Conservation (phyloP, 2,113 vertebrate species). For the Charina bottae region DNA sequence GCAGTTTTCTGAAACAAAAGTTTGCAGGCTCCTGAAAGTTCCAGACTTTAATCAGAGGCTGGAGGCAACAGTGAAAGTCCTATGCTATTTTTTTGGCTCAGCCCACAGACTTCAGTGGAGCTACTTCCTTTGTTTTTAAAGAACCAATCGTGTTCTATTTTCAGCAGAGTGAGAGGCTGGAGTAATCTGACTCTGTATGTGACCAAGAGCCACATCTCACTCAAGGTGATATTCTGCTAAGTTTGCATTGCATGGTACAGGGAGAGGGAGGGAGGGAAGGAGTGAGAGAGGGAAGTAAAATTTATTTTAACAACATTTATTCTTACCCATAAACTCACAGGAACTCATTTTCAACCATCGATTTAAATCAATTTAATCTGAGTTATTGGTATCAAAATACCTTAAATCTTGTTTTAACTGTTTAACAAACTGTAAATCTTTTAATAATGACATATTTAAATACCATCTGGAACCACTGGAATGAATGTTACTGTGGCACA, state of each 20-base stretch:
- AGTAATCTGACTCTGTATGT: neutral
- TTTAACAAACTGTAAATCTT: neutral
- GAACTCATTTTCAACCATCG: neutral
- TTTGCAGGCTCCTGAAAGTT: neutral
- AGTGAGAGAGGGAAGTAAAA: neutral
- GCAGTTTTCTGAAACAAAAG: neutral
- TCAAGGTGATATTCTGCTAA: neutral
- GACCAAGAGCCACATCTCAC: neutral
- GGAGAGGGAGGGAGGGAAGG: neutral
- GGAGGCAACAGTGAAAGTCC: neutral
- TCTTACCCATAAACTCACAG: neutral
- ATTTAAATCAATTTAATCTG: neutral
- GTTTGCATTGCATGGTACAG: neutral
- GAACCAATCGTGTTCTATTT: neutral
- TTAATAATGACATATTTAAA: neutral
- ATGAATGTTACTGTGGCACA: neutral
- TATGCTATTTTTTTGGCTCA: neutral
- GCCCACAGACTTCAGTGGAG: neutral
- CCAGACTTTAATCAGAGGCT: too few relatives aligned
- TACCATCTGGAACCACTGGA: neutral
- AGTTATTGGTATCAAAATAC: neutral
- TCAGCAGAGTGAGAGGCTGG: neutral
- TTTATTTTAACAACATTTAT: neutral
- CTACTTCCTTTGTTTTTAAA: neutral
- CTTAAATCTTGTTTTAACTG: neutral